Evolutionary conservation across 2,888 invertebrate species (phyloP), one percentile per base, ranked within the genome.

Genomic region (Leucophora obtusa): DNA sequence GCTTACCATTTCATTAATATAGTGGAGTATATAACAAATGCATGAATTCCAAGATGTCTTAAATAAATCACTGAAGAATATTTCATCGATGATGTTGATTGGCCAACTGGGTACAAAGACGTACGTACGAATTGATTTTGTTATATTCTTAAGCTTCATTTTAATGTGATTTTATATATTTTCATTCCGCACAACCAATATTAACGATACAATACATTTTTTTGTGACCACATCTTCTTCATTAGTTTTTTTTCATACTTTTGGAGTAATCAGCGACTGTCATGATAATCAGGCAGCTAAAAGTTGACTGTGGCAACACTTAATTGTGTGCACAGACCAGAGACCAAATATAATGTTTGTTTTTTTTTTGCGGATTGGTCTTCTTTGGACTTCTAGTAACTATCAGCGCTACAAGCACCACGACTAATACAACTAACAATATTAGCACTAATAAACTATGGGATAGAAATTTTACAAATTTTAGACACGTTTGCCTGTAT

Each of bases 231-330:
- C 28, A 72, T 63, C 66, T 63, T 68, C 63, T 73, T 72, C 9
- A 71, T 56, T 56, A 24, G 21, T n/a, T n/a, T n/a, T 54, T 35
- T 62, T 58, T 53, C 0, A 5, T 47, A 47, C 60, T 69, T 33
- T 43, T 38, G 24, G 43, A 74, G 66, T 81, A 81, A 81, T 81
- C 81, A 77, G 77, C 56, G 70, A 62, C 69, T 81, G 81, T 81
- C 81, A 81, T 77, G 81, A 81, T 81, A 81, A 81, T 81, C 73
- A 81, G 81, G 70, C 73, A 74, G 73, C 81, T 77, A 77, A 77
- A 54, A 69, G 54, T 73, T 81, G 72, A 73, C 76, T 81, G 54
- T 65, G 59, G 72, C 68, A 76, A 65, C 54, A 69, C 73, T 81
- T 81, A 81, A 81, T 73, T 81, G 65, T 77, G 33, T 63, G 35